Conservation (phyloP, 30 jellyfish, hydroid and myxozoan species). For the Clytia hemisphaerica region DNA sequence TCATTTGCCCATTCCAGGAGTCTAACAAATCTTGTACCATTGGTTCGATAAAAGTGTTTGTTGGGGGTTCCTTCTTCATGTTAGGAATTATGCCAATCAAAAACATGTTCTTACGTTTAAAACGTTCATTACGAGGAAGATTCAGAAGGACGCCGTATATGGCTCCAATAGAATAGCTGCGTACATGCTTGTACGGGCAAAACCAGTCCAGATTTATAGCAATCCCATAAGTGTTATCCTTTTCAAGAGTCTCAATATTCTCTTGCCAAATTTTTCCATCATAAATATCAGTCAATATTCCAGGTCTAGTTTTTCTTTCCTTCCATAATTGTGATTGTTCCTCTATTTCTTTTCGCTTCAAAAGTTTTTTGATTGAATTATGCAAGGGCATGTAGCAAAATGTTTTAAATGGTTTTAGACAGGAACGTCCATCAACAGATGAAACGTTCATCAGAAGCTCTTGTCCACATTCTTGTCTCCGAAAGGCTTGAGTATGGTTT, state of each 20-base stretch:
- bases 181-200: background rate
- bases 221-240: background rate
- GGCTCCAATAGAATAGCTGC: constrained; percentile 10
- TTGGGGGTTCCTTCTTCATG: constrained; percentile 27
- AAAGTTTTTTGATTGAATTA: background rate
- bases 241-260: background rate
- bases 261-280: constrained; percentile 1
- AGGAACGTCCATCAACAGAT: background rate
- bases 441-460: background rate
- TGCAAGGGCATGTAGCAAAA: constrained; percentile 3
- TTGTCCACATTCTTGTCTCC: too few species aligned
- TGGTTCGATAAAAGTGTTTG: constrained; percentile 11
- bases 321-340: background rate
- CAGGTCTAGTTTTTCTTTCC: background rate
- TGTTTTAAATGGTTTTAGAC: background rate
- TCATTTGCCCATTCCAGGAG: constrained; percentile 5
- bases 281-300: background rate
- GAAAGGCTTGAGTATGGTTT: too few species aligned
- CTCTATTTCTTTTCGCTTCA: background rate
- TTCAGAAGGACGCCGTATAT: constrained; percentile 7
- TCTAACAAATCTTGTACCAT: background rate
- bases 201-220: constrained; percentile 7
- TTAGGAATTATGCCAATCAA: constrained; percentile 11
- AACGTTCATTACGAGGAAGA: constrained; percentile 12
- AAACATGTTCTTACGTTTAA: background rate